phyloP scores from a whole-genome alignment of 2,797 vertebrate species.

The Malacoctenus gilli region DNA sequence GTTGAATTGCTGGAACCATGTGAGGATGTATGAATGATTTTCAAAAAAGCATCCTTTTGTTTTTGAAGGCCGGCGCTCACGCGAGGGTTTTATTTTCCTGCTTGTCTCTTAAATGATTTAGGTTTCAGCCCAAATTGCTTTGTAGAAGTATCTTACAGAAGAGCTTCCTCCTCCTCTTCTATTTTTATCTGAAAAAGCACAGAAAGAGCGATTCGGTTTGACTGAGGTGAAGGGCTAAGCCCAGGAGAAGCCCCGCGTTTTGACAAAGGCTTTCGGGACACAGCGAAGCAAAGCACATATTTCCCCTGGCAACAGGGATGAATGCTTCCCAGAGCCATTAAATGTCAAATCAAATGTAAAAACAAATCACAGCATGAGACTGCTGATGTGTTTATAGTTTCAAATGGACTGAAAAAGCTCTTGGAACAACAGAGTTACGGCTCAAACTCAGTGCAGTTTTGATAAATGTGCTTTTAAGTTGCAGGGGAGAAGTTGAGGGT shows the following conservation, averaged over 20 bases:
- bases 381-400: conserved; percentile 33
- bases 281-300: conserved; percentile 10
- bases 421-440: background rate
- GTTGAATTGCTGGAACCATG: background rate
- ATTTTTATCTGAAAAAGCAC: background rate
- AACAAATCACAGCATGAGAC: conserved; percentile 35
- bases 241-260: conserved; percentile 18
- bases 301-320: conserved; percentile 20
- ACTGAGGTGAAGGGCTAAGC: conserved; percentile 2
- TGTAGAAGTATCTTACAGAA: background rate
- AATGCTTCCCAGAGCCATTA: conserved; percentile 27
- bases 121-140: conserved; percentile 2
- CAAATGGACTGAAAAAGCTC: conserved; percentile 33
- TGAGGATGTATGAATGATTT: no score
- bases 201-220: background rate
- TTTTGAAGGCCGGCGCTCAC: background rate
- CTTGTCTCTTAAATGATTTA: conserved; percentile 4
- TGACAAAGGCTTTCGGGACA: conserved; percentile 17
- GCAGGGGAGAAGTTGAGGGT: no score
- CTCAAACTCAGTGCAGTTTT: conserved; percentile 13
- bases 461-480: conserved; percentile 5
- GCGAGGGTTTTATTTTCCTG: background rate
- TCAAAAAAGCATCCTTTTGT: background rate
- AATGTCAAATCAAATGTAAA: conserved; percentile 47
- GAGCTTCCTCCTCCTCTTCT: background rate